Evolutionary conservation across 2,113 vertebrate species (phyloP), one percentile per base, ranked within the genome.

Genomic region (Rhizomys pruinosus): DNA sequence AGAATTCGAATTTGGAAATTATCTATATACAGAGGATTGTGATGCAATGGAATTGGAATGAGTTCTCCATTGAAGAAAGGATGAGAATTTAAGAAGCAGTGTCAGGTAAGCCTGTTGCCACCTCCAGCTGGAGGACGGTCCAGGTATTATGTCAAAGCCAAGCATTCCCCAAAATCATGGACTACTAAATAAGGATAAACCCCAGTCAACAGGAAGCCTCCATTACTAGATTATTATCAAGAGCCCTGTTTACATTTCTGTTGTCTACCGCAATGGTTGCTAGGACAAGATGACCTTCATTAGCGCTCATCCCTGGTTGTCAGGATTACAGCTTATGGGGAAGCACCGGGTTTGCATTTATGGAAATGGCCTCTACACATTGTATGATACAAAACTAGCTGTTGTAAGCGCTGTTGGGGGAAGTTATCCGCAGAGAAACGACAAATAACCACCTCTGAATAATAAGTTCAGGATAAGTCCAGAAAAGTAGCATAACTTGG

Each of bases 221-320:
- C 61, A 85, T 72, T 37, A 90, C 72, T 39, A 90, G 88, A 93
- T 86, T 42, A 94, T 84, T 91, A 76, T 52, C 25, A 84, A 78
- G 69, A 72, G 32, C 34, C 64, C 37, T 88, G 47, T 86, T 90
- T 71, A 72, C 71, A n/a, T 77, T 34, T 91, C 37, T 69, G 22
- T 85, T 76, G 37, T 79, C 85, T 88, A 79, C 63, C 71, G 25
- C 11, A 91, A 23, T 59, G 72, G 44, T 61, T 68, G 17, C n/a
- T 71, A 64, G 32, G 27, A 92, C 66, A 73, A 86, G 52, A 89
- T 55, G 20, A 34, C 64, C 55, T 92, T 84, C 71, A 23, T 10
- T 86, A 32, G 34, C 61, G 84, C 29, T 79, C 55, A 69, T 90
- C 9, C 47, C 27, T 94, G 22, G 25, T 32, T 68, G 27, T 32